A percentile compares a stretch with the other conserved stretches of the same genome.
These are phyloP conservation scores for Antedon mediterranea DNA, from an alignment of 53 echinoderm and acorn worm genomes.

Conservation along the genomic window DNA sequence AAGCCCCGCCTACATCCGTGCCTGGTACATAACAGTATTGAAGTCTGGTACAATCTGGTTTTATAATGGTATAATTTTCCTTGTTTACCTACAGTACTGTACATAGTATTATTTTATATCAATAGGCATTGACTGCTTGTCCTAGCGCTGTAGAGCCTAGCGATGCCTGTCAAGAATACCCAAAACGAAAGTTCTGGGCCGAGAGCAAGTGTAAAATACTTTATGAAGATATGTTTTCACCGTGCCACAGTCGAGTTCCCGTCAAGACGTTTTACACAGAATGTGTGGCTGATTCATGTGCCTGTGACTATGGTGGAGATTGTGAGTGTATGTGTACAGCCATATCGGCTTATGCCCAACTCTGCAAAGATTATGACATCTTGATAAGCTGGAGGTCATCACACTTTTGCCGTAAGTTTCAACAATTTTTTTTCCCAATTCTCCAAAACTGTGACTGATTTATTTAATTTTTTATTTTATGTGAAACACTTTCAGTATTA, in stretches of 20 bases:
- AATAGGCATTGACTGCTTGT: constrained; percentile 12
- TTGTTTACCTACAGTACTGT: too few species aligned
- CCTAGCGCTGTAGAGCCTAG: constrained; percentile 26
- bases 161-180: constrained; percentile 48
- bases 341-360: constrained; percentile 62
- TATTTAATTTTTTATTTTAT: too few species aligned
- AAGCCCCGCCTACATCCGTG: too few species aligned
- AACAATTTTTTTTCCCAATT: too few species aligned
- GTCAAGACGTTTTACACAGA: constrained; percentile 26
- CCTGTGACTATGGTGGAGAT: constrained; percentile 81
- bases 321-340: constrained; percentile 95
- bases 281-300: constrained; percentile 82
- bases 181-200: constrained; percentile 72
- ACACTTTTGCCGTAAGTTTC: constrained; percentile 82
- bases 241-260: constrained; percentile 56
- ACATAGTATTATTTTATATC: too few species aligned
- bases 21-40: too few species aligned
- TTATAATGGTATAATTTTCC: too few species aligned
- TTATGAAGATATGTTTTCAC: constrained; percentile 31
- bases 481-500: too few species aligned
- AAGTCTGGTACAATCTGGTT: too few species aligned
- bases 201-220: constrained; percentile 54
- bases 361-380: constrained; percentile 61
- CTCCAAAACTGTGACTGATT: too few species aligned
- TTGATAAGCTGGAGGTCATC: constrained; percentile 55